A percentile compares a stretch with the other conserved stretches of the same genome.
These are phyloP conservation scores for Drosophila macrospina DNA, from an alignment of 2,888 invertebrate species.

Conservation along the genomic window DNA sequence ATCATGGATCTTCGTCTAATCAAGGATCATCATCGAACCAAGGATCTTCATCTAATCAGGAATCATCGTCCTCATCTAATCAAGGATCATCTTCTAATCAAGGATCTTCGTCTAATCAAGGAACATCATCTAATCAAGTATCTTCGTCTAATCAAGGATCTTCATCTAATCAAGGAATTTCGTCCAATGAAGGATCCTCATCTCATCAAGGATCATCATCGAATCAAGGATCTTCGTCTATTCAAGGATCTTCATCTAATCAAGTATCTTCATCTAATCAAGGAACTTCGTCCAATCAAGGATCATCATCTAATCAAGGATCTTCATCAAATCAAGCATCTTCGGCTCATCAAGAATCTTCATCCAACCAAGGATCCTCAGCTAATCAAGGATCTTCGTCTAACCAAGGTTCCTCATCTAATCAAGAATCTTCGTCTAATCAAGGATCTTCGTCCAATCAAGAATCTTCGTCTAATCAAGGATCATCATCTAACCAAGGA, in stretches of 20 bases:
- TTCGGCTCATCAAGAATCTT: slow-evolving; percentile 46
- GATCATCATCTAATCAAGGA: slow-evolving; percentile 32
- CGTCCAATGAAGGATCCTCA: slow-evolving; percentile 21
- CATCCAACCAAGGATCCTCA: slow-evolving; percentile 28
- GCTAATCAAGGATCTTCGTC: slow-evolving; percentile 24
- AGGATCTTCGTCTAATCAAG: slow-evolving; percentile 21
- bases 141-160: slow-evolving; percentile 34
- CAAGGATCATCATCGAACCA: slow-evolving; percentile 27
- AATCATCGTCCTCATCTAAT: slow-evolving; percentile 4
- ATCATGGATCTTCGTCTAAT: slow-evolving; percentile 25
- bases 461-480: slow-evolving; percentile 23
- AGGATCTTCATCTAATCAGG: slow-evolving; percentile 23
- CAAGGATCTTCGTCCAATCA: slow-evolving; percentile 27
- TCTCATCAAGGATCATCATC: slow-evolving; percentile 23
- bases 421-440: slow-evolving; percentile 23
- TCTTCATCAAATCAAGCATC: slow-evolving; percentile 33
- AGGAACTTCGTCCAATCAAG: slow-evolving; percentile 27
- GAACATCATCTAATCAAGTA: slow-evolving; percentile 33
- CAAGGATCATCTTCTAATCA: slow-evolving; percentile 21
- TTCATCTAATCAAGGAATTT: slow-evolving; percentile 11
- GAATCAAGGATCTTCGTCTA: slow-evolving; percentile 34
- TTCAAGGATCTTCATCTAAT: slow-evolving; percentile 14
- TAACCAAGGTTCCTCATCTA: slow-evolving; percentile 21
- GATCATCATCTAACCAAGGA: slow-evolving; percentile 25
- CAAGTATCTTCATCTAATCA: slow-evolving; percentile 48